Conservation (phyloP, 2,113 vertebrate species). For the Scophthalmus maximus region DNA sequence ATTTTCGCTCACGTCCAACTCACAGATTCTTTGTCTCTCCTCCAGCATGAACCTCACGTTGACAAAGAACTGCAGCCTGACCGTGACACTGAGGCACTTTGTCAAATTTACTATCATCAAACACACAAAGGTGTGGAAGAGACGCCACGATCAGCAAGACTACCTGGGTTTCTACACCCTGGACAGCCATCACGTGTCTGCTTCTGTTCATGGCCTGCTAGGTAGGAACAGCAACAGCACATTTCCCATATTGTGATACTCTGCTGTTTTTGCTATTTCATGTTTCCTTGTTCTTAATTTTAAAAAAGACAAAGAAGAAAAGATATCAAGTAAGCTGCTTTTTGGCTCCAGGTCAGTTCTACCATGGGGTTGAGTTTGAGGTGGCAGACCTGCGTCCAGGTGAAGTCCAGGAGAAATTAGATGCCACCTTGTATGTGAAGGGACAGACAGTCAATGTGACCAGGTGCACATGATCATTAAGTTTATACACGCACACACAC, state of each 20-base stretch:
- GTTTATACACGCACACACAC: background rate
- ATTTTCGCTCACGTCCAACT: background rate
- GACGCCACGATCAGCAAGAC: conserved; percentile 83
- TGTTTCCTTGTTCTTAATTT: background rate
- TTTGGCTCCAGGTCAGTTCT: conserved; percentile 73
- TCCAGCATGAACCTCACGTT: conserved; percentile 85
- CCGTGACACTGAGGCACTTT: conserved; percentile 84
- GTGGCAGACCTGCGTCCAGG: conserved; percentile 83
- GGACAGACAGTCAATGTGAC: conserved; percentile 88
- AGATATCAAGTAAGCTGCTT: background rate
- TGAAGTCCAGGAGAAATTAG: conserved; percentile 82
- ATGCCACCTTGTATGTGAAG: conserved; percentile 91
- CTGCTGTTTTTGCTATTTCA: background rate
- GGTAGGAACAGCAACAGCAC: conserved; percentile 79
- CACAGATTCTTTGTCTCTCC: conserved; percentile 17
- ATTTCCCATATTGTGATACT: background rate
- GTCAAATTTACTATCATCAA: conserved; percentile 86
- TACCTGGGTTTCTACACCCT: conserved; percentile 91
- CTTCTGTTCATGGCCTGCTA: conserved; percentile 89
- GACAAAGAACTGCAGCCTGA: conserved; percentile 83
- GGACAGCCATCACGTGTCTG: conserved; percentile 85
- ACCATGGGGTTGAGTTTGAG: conserved; percentile 86
- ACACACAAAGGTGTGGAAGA: conserved; percentile 88
- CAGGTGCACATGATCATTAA: conserved; percentile 78
- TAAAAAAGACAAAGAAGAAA: background rate